Base-by-base conservation (phyloP, 37 sponge, comb jelly and placozoan genomes). In the Hormiphora californensis region DNA sequence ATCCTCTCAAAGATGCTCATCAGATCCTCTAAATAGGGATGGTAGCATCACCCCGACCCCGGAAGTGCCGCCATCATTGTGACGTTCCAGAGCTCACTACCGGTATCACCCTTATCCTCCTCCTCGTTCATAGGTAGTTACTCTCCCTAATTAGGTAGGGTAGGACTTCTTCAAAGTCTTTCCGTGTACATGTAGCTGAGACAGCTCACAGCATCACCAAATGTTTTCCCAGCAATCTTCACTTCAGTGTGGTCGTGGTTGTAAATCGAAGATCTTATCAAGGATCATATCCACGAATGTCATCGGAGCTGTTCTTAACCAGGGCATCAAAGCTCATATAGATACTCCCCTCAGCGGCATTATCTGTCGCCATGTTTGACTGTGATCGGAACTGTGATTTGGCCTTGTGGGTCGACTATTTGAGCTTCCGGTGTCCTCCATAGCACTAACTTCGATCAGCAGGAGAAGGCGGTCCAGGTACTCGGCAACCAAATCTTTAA, bases 251-350 rank as follows among this genome's bases (percentile, higher is more conserved):
- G 8, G 68, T 67, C 1, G 68, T 67, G 5, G 68, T 67, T 2
- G 36, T 19, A 11, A 36, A 32, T 8, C 68, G 34, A 39, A 67
- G 36, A 21, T 36, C 38, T 39, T 67, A 36, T 36, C 36, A 36
- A 5, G 36, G 68, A 19, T 36, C 30, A 36, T 36, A 4, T 2
- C 36, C 68, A 15, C 68, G 68, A 19, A 67, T 67, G 68, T 67
- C 68, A 30, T 67, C 68, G 38, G 68, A 67, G 38, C 38, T 36
- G 68, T 67, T 67, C 35, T 39, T 30, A 17, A 67, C 39, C 68
- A 67, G 68, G 19, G 68, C 32, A 39, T 67, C 68, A 67, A 67
- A 67, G 19, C 68, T 67, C 68, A 67, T 67, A 39, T 67, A 67
- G 5, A 67, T 67, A 19, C 38, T 36, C 7, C 68, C 68, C 37